A percentile compares a stretch with the other conserved stretches of the same genome.
phyloP scores from a whole-genome alignment of 1,140 invertebrate species.

The Himalopsyche phryganea region DNA sequence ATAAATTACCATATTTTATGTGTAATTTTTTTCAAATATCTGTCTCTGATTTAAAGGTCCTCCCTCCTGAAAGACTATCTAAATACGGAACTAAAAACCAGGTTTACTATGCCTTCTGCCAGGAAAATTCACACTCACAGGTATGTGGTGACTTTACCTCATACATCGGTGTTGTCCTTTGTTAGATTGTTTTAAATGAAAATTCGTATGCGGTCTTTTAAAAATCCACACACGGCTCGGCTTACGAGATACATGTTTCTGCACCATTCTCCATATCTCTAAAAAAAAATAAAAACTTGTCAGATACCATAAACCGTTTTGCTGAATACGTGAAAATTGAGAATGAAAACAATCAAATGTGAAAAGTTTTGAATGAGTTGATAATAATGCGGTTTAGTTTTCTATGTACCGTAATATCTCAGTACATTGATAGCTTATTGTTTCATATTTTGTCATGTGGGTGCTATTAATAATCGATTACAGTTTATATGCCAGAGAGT shows the following conservation, averaged over 20 bases:
- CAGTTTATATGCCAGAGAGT: too few species aligned
- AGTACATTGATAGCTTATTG: too few species aligned
- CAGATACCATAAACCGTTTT: too few species aligned
- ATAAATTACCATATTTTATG: conserved; percentile 12
- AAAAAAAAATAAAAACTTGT: too few species aligned
- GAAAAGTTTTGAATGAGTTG: too few species aligned
- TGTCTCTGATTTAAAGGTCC: conserved; percentile 55
- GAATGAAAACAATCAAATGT: too few species aligned
- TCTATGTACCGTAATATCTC: too few species aligned
- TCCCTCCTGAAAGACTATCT: conserved; percentile 54
- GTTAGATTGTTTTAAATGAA: too few species aligned
- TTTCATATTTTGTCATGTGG: too few species aligned
- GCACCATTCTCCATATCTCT: conserved; percentile 32
- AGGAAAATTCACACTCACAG: conserved; percentile 51
- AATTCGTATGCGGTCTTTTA: conserved; percentile 1
- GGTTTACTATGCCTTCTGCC: conserved; percentile 53
- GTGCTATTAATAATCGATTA: too few species aligned
- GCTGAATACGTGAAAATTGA: too few species aligned
- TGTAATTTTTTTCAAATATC: conserved; percentile 39
- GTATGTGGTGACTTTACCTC: conserved; percentile 47
- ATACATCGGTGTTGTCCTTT: conserved; percentile 50
- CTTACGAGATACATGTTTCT: conserved; percentile 14
- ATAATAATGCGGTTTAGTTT: too few species aligned
- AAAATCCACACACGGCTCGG: not conserved
- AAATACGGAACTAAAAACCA: conserved; percentile 48